Conservation (phyloP, 2,797 vertebrate species). For the Oreonectes daqikongensis region DNA sequence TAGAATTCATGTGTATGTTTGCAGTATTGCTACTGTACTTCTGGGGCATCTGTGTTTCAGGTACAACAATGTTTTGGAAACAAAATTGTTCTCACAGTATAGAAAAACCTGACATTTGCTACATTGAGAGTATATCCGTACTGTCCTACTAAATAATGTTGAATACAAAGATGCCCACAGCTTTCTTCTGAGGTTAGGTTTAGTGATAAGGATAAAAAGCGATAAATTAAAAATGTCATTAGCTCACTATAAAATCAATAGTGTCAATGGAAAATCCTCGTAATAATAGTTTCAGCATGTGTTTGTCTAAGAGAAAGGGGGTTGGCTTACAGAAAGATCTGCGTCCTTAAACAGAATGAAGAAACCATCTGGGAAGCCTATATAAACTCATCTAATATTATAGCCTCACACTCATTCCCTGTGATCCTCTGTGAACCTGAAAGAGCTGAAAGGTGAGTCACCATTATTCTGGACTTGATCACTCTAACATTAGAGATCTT, state of each 20-base stretch:
- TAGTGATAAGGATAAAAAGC: too few relatives aligned
- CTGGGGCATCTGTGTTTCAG: neutral
- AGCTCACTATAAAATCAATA: neutral
- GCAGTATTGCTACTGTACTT: too few relatives aligned
- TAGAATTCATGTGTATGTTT: too few relatives aligned
- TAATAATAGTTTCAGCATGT: neutral
- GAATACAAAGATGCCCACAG: neutral
- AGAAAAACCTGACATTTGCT: neutral
- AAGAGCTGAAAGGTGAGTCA: constrained; percentile 54
- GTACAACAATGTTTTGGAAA: neutral
- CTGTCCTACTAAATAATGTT: neutral
- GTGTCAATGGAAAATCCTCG: neutral
- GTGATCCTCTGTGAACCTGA: neutral
- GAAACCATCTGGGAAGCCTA: constrained; percentile 34
- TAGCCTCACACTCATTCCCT: constrained; percentile 9
- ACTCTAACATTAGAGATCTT: constrained; percentile 21
- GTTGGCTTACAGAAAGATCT: constrained; percentile 33
- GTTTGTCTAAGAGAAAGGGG: constrained; percentile 29
- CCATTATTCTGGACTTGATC: constrained; percentile 4
- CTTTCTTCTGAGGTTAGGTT: neutral
- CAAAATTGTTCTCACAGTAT: neutral
- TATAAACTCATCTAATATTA: constrained; percentile 47
- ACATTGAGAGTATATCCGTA: neutral
- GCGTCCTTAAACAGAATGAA: constrained; percentile 45
- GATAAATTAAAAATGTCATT: neutral